Evolutionary conservation across 1,140 invertebrate genomes (phyloP).

Genomic region (Ceratosolen fusciceps): DNA sequence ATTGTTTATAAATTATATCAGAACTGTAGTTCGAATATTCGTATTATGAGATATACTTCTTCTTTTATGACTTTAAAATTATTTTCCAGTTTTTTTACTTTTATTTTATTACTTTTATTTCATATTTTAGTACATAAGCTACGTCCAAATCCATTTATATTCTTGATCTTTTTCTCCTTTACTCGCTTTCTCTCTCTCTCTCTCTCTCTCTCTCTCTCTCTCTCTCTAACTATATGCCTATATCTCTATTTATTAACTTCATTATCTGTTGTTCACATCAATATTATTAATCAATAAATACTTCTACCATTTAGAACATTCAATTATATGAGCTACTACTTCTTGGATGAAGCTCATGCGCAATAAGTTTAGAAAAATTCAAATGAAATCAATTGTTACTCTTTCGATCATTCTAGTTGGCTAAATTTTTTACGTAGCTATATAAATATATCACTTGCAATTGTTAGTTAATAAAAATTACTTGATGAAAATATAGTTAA

Average conservation of each 20-base stretch:
- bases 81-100: conserved; percentile 15
- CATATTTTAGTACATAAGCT: background rate
- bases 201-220: background rate
- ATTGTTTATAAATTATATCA: conserved; percentile 62
- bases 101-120: conserved; percentile 44
- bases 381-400: conserved; percentile 62
- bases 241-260: too few relatives aligned
- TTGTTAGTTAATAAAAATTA: too few relatives aligned
- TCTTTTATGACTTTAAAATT: conserved; percentile 34
- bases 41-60: conserved; percentile 44
- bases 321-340: conserved; percentile 1
- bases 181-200: conserved; percentile 1
- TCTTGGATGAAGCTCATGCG: conserved; percentile 56
- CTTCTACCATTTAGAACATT: conserved; percentile 16
- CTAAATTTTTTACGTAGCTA: conserved; percentile 57
- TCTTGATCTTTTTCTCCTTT: background rate
- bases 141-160: background rate
- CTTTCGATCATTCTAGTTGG: conserved; percentile 60
- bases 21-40: conserved; percentile 60
- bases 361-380: conserved; percentile 58
- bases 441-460: conserved; percentile 48
- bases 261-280: background rate
- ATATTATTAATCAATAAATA: background rate
- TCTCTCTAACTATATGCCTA: background rate
- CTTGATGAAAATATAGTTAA: too few relatives aligned